These are phyloP conservation scores for Lepidonotus clava DNA, from an alignment of 2,888 invertebrate genomes.

Conservation along the genomic window DNA sequence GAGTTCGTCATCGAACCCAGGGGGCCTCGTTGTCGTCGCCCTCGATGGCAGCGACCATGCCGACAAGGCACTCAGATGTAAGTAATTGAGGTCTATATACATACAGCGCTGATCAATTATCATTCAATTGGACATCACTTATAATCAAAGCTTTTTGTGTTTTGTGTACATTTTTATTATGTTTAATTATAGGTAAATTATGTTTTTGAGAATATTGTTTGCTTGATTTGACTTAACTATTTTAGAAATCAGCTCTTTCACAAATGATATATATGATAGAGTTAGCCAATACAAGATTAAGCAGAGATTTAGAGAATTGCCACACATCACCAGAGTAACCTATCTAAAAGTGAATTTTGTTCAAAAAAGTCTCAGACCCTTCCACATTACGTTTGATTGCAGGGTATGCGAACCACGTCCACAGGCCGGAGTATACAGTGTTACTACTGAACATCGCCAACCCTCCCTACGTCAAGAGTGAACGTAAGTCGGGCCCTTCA, in stretches of 20 bases:
- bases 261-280: too few relatives aligned
- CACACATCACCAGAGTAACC: neutral
- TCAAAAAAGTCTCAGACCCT: too few relatives aligned
- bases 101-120: too few relatives aligned
- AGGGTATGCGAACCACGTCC: constrained; percentile 8
- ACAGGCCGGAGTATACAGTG: neutral
- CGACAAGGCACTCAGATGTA: constrained; percentile 31
- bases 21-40: neutral
- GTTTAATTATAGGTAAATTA: neutral
- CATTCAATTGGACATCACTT: neutral
- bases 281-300: too few relatives aligned
- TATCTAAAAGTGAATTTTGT: neutral
- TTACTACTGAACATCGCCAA: constrained; percentile 17
- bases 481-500: constrained; percentile 50
- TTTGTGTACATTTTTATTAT: neutral
- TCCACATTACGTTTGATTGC: neutral
- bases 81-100: too few relatives aligned
- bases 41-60: constrained; percentile 42
- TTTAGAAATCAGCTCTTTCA: too few relatives aligned
- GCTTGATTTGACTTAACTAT: neutral
- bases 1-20: too few relatives aligned
- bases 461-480: constrained; percentile 44
- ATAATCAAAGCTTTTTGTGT: neutral
- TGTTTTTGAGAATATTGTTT: neutral
- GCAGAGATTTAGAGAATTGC: too few relatives aligned